Percentiles rank a stretch among this genome's conserved stretches.
Conservation (phyloP, 1,140 invertebrate species). For the Pachyrhynchus sulphureomaculatus region DNA sequence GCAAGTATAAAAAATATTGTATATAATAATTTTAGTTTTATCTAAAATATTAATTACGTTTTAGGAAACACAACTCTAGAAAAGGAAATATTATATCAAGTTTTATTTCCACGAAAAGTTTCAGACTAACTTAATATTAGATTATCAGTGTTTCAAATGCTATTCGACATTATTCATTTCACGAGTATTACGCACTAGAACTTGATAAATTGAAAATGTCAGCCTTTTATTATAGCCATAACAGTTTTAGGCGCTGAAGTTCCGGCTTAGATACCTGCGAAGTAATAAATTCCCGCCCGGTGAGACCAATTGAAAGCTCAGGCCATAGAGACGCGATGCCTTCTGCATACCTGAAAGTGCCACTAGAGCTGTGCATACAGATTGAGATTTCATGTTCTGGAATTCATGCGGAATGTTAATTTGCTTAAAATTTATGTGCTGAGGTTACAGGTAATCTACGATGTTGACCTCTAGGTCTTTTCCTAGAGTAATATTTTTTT, state of each 20-base stretch:
- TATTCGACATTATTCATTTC: constrained; percentile 14
- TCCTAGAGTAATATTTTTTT: constrained; percentile 2
- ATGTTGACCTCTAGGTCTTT: constrained; percentile 8
- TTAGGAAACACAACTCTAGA: no score
- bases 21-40: no score
- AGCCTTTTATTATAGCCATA: constrained; percentile 34
- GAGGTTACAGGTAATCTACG: constrained; percentile 24
- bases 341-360: constrained; percentile 25
- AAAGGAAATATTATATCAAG: no score
- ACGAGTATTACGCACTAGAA: constrained; percentile 7
- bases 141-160: no score
- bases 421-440: constrained; percentile 26
- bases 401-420: constrained; percentile 25
- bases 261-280: constrained; percentile 26
- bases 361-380: constrained; percentile 24
- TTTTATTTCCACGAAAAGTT: no score
- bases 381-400: constrained; percentile 28
- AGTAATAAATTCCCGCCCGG: constrained; percentile 37
- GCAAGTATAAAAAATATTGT: no score
- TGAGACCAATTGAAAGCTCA: constrained; percentile 40
- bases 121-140: no score
- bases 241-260: constrained; percentile 23
- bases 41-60: no score
- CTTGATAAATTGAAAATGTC: constrained; percentile 36
- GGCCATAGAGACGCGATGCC: constrained; percentile 28